Evolutionary conservation across 2,888 invertebrate genomes (phyloP).

Genomic region (Tricholauxania praeusta): DNA sequence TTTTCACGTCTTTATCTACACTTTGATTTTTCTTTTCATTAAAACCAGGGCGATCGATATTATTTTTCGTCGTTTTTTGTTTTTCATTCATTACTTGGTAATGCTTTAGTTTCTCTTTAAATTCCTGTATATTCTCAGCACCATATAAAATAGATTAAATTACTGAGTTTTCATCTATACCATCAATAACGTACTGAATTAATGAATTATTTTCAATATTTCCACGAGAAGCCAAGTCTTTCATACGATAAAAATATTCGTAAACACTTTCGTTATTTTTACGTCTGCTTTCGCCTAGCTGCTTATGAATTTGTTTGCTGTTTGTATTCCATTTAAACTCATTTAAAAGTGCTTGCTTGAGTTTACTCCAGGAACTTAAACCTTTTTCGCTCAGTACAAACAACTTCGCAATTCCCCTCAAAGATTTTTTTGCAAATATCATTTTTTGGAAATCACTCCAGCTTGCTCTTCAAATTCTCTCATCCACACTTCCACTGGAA

Average conservation of each 20-base stretch:
- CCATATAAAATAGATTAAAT: constrained; percentile 44
- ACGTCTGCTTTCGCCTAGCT: constrained; percentile 51
- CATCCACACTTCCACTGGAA: constrained; percentile 30
- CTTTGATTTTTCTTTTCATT: not conserved
- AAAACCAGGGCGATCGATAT: not conserved
- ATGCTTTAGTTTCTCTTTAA: constrained; percentile 37
- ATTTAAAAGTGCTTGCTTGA: constrained; percentile 31
- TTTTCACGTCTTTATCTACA: not conserved
- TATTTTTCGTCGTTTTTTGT: constrained; percentile 10
- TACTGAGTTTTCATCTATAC: constrained; percentile 51
- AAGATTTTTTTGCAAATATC: constrained; percentile 42
- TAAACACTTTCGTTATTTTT: constrained; percentile 56
- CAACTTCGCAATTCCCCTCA: constrained; percentile 40
- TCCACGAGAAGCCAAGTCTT: constrained; percentile 59
- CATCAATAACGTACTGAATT: constrained; percentile 63
- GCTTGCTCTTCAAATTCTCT: constrained; percentile 38
- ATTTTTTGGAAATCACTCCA: constrained; percentile 41
- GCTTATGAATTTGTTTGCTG: constrained; percentile 41
- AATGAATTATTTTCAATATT: constrained; percentile 56
- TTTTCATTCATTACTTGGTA: constrained; percentile 26
- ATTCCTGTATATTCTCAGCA: constrained; percentile 35
- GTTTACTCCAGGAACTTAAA: constrained; percentile 35
- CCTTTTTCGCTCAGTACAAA: constrained; percentile 33
- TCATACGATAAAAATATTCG: constrained; percentile 61
- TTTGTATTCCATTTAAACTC: constrained; percentile 37